Evolutionary conservation across 1,140 invertebrate genomes (phyloP).

Genomic region (Dolichoris vasculosae): DNA sequence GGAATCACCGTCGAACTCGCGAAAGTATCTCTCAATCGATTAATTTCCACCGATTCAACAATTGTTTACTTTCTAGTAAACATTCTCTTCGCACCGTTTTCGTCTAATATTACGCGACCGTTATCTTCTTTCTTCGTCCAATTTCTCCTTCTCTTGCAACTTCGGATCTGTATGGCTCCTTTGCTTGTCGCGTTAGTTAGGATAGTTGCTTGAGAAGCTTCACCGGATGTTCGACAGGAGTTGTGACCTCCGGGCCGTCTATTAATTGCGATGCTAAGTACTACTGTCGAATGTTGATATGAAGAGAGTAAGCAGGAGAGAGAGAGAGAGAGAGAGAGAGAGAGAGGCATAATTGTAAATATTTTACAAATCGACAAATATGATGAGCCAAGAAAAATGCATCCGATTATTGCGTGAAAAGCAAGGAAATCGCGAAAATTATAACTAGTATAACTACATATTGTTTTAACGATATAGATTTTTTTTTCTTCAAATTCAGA

Average conservation of each 20-base stretch:
- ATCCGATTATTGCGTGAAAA: too few relatives aligned
- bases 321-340: not conserved
- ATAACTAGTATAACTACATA: too few relatives aligned
- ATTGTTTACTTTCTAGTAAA: too few relatives aligned
- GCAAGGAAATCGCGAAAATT: not conserved
- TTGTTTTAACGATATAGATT: not conserved
- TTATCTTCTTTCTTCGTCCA: constrained; percentile 15
- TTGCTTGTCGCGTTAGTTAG: not conserved
- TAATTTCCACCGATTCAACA: too few relatives aligned
- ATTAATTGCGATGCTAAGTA: not conserved
- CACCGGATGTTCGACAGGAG: not conserved
- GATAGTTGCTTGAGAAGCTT: not conserved
- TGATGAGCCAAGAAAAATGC: not conserved
- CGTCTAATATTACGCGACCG: constrained; percentile 36
- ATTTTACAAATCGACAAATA: not conserved
- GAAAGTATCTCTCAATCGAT: too few relatives aligned
- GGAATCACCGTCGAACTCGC: too few relatives aligned
- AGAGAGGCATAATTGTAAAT: not conserved
- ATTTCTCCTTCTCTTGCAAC: constrained; percentile 2
- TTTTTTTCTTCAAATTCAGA: not conserved
- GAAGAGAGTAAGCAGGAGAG: not conserved
- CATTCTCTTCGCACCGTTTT: constrained; percentile 20
- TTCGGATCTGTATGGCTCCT: not conserved
- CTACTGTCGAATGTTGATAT: not conserved
- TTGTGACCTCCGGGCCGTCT: not conserved